Conservation (phyloP, 2,797 vertebrate species). For the Hippopotamyrus pictus region DNA sequence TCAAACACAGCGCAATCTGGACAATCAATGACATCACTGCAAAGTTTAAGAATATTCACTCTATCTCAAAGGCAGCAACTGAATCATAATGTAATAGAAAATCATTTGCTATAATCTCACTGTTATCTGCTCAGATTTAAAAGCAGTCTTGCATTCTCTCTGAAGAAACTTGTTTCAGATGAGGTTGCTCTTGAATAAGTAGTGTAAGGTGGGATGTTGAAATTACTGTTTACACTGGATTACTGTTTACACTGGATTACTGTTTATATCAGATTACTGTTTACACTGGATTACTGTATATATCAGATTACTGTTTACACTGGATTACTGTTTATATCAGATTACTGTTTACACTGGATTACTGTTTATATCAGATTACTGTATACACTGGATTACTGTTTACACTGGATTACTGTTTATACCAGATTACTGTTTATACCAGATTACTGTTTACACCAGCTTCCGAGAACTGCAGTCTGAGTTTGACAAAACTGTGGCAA, state of each 20-base stretch:
- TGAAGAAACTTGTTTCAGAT: slow-evolving; percentile 4
- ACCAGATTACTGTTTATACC: background rate
- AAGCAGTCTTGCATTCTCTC: background rate
- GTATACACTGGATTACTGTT: background rate
- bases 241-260: background rate
- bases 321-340: background rate
- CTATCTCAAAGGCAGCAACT: background rate
- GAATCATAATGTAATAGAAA: slow-evolving; percentile 1
- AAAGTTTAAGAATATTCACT: background rate
- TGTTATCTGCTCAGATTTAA: background rate
- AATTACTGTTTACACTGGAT: background rate
- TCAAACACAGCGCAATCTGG: background rate
- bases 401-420: background rate
- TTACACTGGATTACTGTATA: background rate
- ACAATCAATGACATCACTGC: slow-evolving; percentile 10
- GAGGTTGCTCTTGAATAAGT: background rate
- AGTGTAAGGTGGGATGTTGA: background rate
- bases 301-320: background rate
- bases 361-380: no score
- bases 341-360: background rate
- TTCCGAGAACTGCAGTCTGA: background rate
- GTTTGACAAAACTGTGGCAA: background rate
- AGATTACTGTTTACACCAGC: background rate
- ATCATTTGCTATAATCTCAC: background rate
- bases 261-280: background rate